A percentile compares a stretch with the other conserved stretches of the same genome.
phyloP scores from a whole-genome alignment of 2,113 vertebrate species.

The Isurus oxyrinchus region DNA sequence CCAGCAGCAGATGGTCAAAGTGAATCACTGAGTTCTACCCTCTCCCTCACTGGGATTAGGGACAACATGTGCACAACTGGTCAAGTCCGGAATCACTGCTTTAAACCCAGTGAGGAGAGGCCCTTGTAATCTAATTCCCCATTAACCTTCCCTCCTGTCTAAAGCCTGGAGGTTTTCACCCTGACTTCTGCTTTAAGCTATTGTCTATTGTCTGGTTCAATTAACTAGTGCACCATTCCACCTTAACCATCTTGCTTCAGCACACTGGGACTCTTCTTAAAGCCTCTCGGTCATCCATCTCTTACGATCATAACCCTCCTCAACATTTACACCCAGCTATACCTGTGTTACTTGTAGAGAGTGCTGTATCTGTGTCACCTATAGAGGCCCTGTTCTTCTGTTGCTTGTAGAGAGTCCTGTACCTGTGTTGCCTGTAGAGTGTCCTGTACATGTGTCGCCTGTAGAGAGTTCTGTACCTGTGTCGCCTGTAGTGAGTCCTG shows the following conservation, averaged over 20 bases:
- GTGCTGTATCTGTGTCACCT: neutral
- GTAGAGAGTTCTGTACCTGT: too few species aligned
- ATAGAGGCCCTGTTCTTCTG: neutral
- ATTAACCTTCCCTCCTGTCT: neutral
- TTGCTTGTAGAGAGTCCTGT: neutral
- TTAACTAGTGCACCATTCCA: neutral
- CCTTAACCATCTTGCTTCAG: neutral
- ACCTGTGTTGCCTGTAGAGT: neutral
- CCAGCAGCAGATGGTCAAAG: neutral
- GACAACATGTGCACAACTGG: neutral
- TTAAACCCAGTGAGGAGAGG: neutral
- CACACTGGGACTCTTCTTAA: neutral
- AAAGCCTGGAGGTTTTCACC: neutral
- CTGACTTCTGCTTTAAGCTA: neutral
- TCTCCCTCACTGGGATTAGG: neutral
- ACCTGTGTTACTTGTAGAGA: neutral
- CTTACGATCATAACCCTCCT: neutral
- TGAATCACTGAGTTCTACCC: neutral
- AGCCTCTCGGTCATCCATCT: neutral
- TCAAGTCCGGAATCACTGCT: neutral
- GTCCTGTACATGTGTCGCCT: too few species aligned
- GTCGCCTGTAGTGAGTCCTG: neutral
- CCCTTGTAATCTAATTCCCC: neutral
- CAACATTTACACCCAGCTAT: neutral
- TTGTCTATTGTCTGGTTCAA: too few species aligned